Conservation (phyloP, 2,113 vertebrate species). For the Oreochromis aureus region DNA sequence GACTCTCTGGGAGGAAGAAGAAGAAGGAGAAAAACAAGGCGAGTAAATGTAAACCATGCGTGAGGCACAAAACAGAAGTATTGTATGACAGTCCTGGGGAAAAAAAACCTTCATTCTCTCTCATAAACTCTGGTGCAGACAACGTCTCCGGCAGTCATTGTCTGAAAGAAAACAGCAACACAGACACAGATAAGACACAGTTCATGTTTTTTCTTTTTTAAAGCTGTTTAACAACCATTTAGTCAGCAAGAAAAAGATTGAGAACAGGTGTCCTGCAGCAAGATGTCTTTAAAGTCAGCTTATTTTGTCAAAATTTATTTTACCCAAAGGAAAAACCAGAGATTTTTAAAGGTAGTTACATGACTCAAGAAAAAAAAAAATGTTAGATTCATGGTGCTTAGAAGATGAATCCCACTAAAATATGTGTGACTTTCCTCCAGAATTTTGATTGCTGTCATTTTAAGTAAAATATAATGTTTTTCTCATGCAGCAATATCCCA, state of each 20-base stretch:
- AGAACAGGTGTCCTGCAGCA: background rate
- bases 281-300: background rate
- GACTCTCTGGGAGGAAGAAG: background rate
- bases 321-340: background rate
- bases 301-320: background rate
- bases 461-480: background rate
- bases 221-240: background rate
- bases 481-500: background rate
- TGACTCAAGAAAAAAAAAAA: background rate
- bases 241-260: background rate
- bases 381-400: background rate
- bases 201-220: background rate
- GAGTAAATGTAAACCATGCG: conserved; percentile 33
- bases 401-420: background rate
- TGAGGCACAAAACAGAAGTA: conserved; percentile 14
- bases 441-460: background rate
- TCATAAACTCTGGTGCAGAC: conserved; percentile 87
- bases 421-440: accelerated
- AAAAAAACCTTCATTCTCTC: conserved; percentile 71
- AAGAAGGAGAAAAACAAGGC: background rate
- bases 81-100: background rate
- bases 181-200: background rate
- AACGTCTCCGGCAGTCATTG: conserved; percentile 84
- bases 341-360: background rate
- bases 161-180: conserved; percentile 70